Conservation (phyloP, 2,113 vertebrate genomes). For the Varanus komodoensis region DNA sequence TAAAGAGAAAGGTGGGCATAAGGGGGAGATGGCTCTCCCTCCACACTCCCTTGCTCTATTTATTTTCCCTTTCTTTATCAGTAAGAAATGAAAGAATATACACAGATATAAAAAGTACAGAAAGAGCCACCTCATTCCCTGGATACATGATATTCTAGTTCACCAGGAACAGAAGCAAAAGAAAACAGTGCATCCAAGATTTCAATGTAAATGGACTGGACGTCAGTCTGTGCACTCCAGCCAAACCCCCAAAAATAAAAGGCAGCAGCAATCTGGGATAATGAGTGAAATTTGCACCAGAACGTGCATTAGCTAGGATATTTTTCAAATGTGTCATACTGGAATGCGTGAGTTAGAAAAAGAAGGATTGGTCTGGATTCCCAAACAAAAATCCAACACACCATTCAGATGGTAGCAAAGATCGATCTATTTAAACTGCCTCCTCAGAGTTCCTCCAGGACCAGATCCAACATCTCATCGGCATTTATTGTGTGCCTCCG, state of each 20-base stretch:
- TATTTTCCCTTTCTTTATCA: not conserved
- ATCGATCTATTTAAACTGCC: no score
- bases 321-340: not conserved
- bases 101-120: not conserved
- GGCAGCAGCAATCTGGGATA: no score
- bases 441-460: not conserved
- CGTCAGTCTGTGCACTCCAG: no score
- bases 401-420: not conserved
- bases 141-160: not conserved
- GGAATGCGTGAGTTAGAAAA: not conserved
- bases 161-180: not conserved
- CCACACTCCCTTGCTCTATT: not conserved
- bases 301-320: no score
- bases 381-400: not conserved
- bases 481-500: no score
- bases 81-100: not conserved
- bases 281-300: no score
- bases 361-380: not conserved
- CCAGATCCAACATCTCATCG: not conserved
- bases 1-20: not conserved
- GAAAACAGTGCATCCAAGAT: no score
- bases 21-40: not conserved
- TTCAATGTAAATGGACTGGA: no score
- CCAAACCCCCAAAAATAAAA: no score
- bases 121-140: not conserved